Evolutionary conservation across 2,888 invertebrate species (phyloP).

Genomic region (Lasioglossum figueresi): DNA sequence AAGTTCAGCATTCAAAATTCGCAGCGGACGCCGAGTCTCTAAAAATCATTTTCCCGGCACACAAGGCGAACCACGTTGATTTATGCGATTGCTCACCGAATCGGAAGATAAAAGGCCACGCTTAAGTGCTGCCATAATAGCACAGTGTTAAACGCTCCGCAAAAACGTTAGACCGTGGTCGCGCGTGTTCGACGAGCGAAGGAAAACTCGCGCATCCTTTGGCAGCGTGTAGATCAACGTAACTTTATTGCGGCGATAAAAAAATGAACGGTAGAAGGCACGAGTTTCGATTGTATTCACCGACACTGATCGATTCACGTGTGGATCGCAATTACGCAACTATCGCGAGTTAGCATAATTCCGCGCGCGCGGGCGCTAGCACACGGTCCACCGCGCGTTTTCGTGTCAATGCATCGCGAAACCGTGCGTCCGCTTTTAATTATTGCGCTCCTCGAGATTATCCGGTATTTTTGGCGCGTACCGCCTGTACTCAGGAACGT

Average conservation of each 20-base stretch:
- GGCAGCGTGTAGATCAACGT: background rate
- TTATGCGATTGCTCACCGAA: background rate
- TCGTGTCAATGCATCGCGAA: constrained; percentile 41
- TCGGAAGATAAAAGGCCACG: constrained; percentile 37
- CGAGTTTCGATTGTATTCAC: background rate
- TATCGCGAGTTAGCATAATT: constrained; percentile 12
- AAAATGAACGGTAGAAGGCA: background rate
- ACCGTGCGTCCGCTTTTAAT: constrained; percentile 48
- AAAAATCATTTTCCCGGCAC: background rate
- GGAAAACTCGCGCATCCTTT: background rate
- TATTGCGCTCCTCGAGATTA: constrained; percentile 59
- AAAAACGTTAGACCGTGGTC: background rate
- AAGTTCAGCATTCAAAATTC: background rate
- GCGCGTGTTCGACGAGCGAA: background rate
- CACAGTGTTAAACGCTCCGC: background rate
- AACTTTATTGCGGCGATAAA: background rate
- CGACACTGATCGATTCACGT: constrained; percentile 9
- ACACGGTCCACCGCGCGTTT: constrained; percentile 11
- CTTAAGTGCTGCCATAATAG: background rate
- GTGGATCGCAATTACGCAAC: constrained; percentile 57
- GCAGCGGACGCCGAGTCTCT: background rate
- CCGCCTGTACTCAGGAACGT: constrained; percentile 45
- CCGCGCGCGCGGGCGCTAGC: background rate
- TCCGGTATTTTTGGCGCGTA: constrained; percentile 61
- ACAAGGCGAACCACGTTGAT: background rate